Base-by-base conservation (phyloP, 2,888 invertebrate species). In the Callyntrura sp. region DNA sequence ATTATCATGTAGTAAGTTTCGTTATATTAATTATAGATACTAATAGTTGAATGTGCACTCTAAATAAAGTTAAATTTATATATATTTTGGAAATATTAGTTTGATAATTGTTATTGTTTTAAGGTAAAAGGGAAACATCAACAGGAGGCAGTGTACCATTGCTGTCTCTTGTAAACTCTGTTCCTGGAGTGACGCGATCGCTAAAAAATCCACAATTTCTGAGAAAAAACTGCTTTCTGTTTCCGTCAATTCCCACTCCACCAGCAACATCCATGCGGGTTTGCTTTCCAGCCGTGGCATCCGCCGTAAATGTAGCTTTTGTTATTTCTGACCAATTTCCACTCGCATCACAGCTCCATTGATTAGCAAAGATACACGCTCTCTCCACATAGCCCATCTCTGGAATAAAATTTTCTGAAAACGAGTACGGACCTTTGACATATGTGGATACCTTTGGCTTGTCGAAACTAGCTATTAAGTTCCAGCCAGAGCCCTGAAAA, bases 321-420 rank as follows among this genome's bases (percentile, higher is more conserved):
- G 88, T 90, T 6, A 92, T n/a, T 82, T 92, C 92, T 48, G 35
- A 76, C 93, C 93, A 93, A 11, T 60, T 55, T 11, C 91, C 92
- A 20, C 35, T 25, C 6, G 57, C 78, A 45, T 87, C 90, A 2
- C 83, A 23, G 0, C 76, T 81, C 92, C 93, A 93, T 35, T 93
- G 93, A 35, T 92, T 91, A 0, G 86, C 91, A 60, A 84, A 93
- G 0, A 60, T 23, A 51, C 92, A 92, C 17, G 57, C 76, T 57
- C 93, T 45, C 51, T 90, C 90, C 1, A 91, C 28, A 55, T 92
- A 86, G 2, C 93, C 93, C 17, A 48, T 62, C 23, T 92, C 91
- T 3, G 92, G 92, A n/a, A 82, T 55, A 60, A 92, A 93, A 68
- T 93, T 93, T 83, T 93, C 92, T 0, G 91, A 91, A 70, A 93